phyloP scores from a whole-genome alignment of 2,113 vertebrate species.

The Uropsilus gracilis region DNA sequence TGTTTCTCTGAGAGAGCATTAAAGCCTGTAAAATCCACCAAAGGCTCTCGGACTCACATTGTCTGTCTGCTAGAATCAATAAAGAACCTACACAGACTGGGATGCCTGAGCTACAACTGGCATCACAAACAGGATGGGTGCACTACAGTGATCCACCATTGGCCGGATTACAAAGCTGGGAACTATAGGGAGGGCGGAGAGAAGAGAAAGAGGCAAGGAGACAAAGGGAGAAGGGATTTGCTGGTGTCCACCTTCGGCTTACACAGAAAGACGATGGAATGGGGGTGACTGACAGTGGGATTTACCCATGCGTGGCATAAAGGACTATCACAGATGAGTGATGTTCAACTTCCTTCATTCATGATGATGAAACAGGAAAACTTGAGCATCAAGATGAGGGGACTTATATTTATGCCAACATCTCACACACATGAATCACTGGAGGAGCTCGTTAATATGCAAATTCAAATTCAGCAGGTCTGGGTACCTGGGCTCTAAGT shows the following conservation, averaged over 20 bases:
- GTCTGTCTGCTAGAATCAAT: too few species aligned
- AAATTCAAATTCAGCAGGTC: neutral
- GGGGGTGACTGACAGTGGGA: neutral
- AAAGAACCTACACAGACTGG: too few species aligned
- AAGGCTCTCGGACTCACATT: too few species aligned
- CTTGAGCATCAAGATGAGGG: neutral
- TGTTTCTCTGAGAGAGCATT: too few species aligned
- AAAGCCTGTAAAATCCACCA: too few species aligned
- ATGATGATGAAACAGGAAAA: neutral
- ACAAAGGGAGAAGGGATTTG: neutral
- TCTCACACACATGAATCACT: neutral
- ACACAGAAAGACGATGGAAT: neutral
- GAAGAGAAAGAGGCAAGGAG: neutral
- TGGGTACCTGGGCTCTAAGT: neutral
- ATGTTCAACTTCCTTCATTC: neutral
- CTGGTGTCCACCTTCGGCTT: neutral
- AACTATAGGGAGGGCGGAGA: neutral
- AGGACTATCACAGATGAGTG: neutral
- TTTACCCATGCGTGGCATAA: neutral
- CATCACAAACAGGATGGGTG: too few species aligned
- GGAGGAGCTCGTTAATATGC: neutral
- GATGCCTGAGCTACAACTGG: too few species aligned
- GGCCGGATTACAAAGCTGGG: neutral
- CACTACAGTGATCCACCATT: neutral
- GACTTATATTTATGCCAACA: neutral